Evolutionary conservation across 1,140 invertebrate species (phyloP), one percentile per base, ranked within the genome.

Genomic region (Drosophila lacertosa): DNA sequence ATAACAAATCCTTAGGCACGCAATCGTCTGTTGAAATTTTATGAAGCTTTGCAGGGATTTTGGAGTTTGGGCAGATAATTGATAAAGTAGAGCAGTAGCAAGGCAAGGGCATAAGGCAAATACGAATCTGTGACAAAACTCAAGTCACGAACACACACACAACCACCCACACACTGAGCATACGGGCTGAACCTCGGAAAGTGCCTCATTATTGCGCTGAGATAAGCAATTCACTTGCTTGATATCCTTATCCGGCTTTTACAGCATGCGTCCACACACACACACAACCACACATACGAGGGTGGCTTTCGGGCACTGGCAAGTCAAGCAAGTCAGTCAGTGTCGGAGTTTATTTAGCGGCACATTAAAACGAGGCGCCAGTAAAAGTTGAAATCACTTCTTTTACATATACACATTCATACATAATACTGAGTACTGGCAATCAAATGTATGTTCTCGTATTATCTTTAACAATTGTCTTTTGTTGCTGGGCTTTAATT

Each of bases 151-250:
- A 32, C 37, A 47, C 32, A 53, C 55, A 77, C 44, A 58, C 47
- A 42, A 37, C 2, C 16, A 29, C 13, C 20, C 57, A 26, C 48
- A 35, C 55, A 10, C 18, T 1, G 4, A 33, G 13, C 45, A 51
- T 45, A 50, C 47, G 57, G 24, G 1, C n/a, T 29, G 40, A 45
- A 40, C 48, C 39, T 54, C 29, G 11, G 48, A 48, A 69, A 69
- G 60, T 44, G 55, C 22, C 66, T 83, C 79, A 78, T 82, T 83
- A 83, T 82, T 78, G 75, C 33, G 55, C 71, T 78, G 80, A 83
- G 71, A 83, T 83, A 83, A 78, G 65, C 67, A 83, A 83, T 83
- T 83, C 78, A 79, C 66, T 69, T 68, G 69, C 79, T 67, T 75
- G 75, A 83, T 83, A 83, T 79, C 75, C 71, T 83, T 83, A 72